Percentiles rank a stretch among this genome's conserved stretches.
phyloP scores from a whole-genome alignment of 2,888 invertebrate genomes.

The Melipona beecheii region DNA sequence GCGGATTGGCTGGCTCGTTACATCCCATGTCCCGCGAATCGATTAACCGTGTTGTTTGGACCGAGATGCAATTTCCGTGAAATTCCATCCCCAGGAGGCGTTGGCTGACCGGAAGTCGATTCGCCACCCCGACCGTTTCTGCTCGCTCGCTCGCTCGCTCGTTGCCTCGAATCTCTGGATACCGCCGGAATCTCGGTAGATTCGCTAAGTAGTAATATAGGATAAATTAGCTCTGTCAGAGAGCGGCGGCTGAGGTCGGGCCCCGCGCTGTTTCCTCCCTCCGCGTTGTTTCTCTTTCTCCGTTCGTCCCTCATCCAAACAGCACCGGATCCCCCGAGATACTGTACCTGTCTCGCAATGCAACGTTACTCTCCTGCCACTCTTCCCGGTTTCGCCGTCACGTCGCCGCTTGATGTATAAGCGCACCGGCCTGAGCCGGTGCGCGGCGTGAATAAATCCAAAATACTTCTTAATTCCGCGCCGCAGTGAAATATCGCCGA shows the following conservation, averaged over 20 bases:
- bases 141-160: not conserved
- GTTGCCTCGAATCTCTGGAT: conserved; percentile 32
- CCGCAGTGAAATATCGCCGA: not conserved
- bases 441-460: conserved; percentile 29
- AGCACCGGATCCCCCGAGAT: conserved; percentile 68
- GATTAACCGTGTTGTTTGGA: conserved; percentile 62
- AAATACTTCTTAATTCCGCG: conserved; percentile 14
- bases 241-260: conserved; percentile 39
- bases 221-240: conserved; percentile 73
- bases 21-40: conserved; percentile 48
- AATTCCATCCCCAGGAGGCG: conserved; percentile 61
- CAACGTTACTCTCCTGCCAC: conserved; percentile 61
- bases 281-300: conserved; percentile 48
- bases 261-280: conserved; percentile 49
- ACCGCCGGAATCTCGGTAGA: conserved; percentile 62
- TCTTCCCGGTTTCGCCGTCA: conserved; percentile 28
- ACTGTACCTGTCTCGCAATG: conserved; percentile 63
- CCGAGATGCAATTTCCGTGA: conserved; percentile 63
- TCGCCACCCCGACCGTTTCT: conserved; percentile 11
- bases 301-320: conserved; percentile 60
- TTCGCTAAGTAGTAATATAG: conserved; percentile 69
- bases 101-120: conserved; percentile 66
- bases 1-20: conserved; percentile 23
- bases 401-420: conserved; percentile 43
- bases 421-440: conserved; percentile 1